These are phyloP conservation scores for Dendrocopos noguchii DNA, from an alignment of 2,113 vertebrate species.

Conservation along the genomic window DNA sequence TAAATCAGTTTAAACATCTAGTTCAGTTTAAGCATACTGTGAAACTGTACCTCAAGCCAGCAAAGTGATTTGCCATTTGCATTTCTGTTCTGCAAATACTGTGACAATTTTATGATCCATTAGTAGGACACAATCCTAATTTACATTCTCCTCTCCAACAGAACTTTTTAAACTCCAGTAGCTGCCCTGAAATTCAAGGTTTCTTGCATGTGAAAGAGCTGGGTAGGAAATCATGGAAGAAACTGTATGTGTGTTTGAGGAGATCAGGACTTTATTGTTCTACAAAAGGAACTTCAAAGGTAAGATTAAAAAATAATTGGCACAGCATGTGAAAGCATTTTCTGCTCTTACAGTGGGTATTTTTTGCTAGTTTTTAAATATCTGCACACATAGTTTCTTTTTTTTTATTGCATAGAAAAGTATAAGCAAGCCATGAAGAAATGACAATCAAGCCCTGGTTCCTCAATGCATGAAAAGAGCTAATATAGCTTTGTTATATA, in stretches of 20 bases:
- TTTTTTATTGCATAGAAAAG: not conserved
- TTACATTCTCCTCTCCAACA: slow-evolving; percentile 67
- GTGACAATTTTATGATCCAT: not conserved
- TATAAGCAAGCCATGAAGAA: not conserved
- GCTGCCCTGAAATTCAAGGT: slow-evolving; percentile 97
- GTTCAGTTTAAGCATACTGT: not conserved
- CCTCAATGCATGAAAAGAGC: not conserved
- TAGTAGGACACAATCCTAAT: not conserved
- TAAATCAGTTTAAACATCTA: not conserved
- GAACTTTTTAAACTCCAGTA: slow-evolving; percentile 93
- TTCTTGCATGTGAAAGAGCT: slow-evolving; percentile 93
- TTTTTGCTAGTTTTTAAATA: not conserved
- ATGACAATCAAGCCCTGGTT: not conserved
- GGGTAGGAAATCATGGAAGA: slow-evolving; percentile 97
- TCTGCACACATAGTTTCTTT: not conserved
- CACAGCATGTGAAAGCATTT: not conserved
- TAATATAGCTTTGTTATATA: not conserved
- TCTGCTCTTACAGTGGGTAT: not conserved
- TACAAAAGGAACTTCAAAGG: slow-evolving; percentile 97
- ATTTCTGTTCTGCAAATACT: not conserved
- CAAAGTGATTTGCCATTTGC: not conserved
- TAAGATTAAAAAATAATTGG: slow-evolving; percentile 61
- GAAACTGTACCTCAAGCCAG: not conserved
- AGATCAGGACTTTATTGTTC: slow-evolving; percentile 96
- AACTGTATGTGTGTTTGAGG: slow-evolving; percentile 91